Base-by-base conservation (phyloP, 1,140 invertebrate species). In the Leptestheria dahalacensis region DNA sequence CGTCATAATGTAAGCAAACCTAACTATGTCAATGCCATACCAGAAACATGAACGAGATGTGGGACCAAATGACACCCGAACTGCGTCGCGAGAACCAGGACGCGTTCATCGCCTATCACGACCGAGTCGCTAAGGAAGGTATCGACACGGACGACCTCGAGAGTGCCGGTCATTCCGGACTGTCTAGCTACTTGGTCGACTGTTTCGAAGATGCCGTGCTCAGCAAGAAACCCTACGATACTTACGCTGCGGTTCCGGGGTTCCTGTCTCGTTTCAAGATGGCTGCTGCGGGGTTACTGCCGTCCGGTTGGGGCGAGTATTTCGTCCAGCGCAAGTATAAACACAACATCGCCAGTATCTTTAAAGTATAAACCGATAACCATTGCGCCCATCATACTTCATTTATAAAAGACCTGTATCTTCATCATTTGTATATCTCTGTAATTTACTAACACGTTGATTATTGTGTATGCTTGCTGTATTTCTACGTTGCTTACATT, bases 41-140 rank as follows among this genome's bases (percentile, higher is more conserved):
- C 29, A 63, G 63, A 57, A 60, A 64, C n/a, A 64, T 64, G 63
- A 64, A 65, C 21, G 61, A 63, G 49, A 69, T 69, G 68, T 66
- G 68, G 65, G 50, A 63, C n/a, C 48, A 57, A 11, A 64, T 70
- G 63, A 41, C 63, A 10, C 54, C 55, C 9, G 52, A 54, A 15
- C 55, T 65, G 18, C 57, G 62, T 48, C 21, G 62, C 3, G 21
- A 61, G 11, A 68, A 67, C 49, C 61, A 62, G 21, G 52, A 61
- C 15, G 67, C 65, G 55, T 70, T 70, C 46, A 62, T 63, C n/a
- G 56, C 63, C 15, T 64, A 64, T 25, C 63, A 64, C 49, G 57
- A 64, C 29, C 50, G 60, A 18, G 56, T 64, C 28, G 56, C 63
- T 15, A 64, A 63, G 51, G 48, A 60, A 48, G 58, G 41, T 20